Evolutionary conservation across 2,797 vertebrate species (phyloP), one percentile per base, ranked within the genome.

Genomic region (Parauchenoglanis punctatus): DNA sequence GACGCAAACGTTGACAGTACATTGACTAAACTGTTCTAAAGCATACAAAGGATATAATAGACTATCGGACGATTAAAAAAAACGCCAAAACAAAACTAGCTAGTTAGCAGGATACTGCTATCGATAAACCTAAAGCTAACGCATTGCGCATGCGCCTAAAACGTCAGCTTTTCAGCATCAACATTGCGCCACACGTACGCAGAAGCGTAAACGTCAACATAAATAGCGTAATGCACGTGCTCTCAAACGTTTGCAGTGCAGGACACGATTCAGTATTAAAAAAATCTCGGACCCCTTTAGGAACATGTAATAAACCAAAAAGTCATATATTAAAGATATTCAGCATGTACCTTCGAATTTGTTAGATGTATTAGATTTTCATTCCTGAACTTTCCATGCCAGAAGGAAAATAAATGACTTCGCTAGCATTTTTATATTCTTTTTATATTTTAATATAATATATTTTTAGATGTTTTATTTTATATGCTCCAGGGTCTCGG

Each of bases 81-180:
- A 4, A 18, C 31, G 4, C 61, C 28, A 25, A 7, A 70, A 25
- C 8, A 49, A n/a, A 25, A 1, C 35, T 20, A 58, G 61, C 44
- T 31, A 28, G 3, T 28, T 82, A 28, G 59, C 44, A 28, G 31
- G 63, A 68, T 7, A 31, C 17, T 31, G 46, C 81, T 35, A 23
- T 8, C 7, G 5, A n/a, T 65, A 46, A 67, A 25, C 23, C n/a
- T 28, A 25, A 44, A 25, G 40, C 8, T 28, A 11, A 31, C 17
- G 5, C 46, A 54, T 23, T 81, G 87, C 83, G 87, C 87, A 80
- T 72, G 75, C 73, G n/a, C 75, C 7, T 4, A 25, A 61, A 61
- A 59, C 1, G 25, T 11, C 6, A 12, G 11, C 59, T 28, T 44
- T n/a, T 8, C 10, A 10, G 63, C 18, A n/a, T 87, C 82, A 84